These are phyloP conservation scores for Andricus curvator DNA, from an alignment of 2,888 invertebrate genomes.

Conservation along the genomic window DNA sequence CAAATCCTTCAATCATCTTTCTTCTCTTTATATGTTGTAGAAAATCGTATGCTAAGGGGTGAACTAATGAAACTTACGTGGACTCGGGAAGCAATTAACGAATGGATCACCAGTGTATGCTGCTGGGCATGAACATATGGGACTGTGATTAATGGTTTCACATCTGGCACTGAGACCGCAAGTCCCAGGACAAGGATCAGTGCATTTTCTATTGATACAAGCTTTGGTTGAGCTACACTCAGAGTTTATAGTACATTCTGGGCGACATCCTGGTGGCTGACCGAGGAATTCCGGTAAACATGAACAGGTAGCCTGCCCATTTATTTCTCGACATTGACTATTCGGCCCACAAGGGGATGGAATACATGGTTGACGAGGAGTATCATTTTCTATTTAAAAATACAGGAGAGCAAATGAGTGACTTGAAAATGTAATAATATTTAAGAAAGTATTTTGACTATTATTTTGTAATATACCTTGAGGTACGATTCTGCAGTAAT, in stretches of 20 bases:
- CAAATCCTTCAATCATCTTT: background rate
- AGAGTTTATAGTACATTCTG: constrained; percentile 93
- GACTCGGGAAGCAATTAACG: constrained; percentile 81
- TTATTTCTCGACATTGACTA: constrained; percentile 88
- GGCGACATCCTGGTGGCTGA: constrained; percentile 79
- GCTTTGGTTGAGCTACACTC: constrained; percentile 91
- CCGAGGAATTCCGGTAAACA: constrained; percentile 77
- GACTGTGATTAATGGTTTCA: constrained; percentile 78
- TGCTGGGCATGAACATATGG: constrained; percentile 78
- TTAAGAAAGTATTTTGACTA: background rate
- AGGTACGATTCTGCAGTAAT: constrained; percentile 74
- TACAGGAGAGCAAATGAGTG: background rate
- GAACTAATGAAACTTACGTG: constrained; percentile 11
- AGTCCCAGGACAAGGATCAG: constrained; percentile 76
- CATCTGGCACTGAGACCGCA: constrained; percentile 79
- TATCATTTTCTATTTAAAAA: constrained; percentile 1
- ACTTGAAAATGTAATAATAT: background rate
- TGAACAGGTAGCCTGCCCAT: constrained; percentile 86
- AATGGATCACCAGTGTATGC: constrained; percentile 87
- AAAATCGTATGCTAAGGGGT: background rate
- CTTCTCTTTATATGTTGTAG: background rate
- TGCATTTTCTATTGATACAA: constrained; percentile 83
- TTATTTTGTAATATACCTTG: background rate
- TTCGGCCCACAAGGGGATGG: constrained; percentile 91
- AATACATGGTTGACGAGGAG: constrained; percentile 85